These are phyloP conservation scores for Yponomeuta malinellus DNA, from an alignment of 2,888 invertebrate species.

Conservation along the genomic window DNA sequence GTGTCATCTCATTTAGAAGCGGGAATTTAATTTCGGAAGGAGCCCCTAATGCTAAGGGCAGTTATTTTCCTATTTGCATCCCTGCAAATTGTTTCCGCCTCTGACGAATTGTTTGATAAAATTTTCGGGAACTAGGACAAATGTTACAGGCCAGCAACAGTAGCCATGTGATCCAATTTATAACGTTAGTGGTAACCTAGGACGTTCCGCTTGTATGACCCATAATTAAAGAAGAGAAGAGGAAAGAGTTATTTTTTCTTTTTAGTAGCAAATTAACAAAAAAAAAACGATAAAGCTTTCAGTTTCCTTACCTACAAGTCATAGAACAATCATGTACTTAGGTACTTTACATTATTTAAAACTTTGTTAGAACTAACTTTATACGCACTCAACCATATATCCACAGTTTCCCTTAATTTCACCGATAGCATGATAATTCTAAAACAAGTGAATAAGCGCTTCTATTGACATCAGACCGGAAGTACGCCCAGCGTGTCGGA, in stretches of 20 bases:
- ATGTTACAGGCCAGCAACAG: too few relatives aligned
- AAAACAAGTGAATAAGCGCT: background rate
- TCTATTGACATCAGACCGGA: slow-evolving; percentile 34
- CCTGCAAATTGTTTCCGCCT: too few relatives aligned
- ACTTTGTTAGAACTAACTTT: background rate
- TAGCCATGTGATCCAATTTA: too few relatives aligned
- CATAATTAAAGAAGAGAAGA: too few relatives aligned
- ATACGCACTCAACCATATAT: background rate
- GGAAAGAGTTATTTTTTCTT: too few relatives aligned
- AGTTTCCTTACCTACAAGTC: too few relatives aligned
- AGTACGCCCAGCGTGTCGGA: slow-evolving; percentile 35
- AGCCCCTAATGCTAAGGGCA: background rate
- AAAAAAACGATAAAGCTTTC: too few relatives aligned
- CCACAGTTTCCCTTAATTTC: background rate
- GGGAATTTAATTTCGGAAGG: background rate
- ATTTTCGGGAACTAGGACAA: background rate
- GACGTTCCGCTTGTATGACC: too few relatives aligned
- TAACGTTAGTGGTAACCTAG: too few relatives aligned
- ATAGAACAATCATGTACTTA: too few relatives aligned
- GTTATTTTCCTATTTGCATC: background rate
- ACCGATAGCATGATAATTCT: background rate
- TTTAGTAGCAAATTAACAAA: too few relatives aligned
- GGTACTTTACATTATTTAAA: background rate
- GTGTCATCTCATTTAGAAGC: background rate
- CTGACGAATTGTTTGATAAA: background rate